Evolutionary conservation across 1,140 invertebrate genomes (phyloP), one percentile per base, ranked within the genome.

Genomic region (Coboldia fuscipes): DNA sequence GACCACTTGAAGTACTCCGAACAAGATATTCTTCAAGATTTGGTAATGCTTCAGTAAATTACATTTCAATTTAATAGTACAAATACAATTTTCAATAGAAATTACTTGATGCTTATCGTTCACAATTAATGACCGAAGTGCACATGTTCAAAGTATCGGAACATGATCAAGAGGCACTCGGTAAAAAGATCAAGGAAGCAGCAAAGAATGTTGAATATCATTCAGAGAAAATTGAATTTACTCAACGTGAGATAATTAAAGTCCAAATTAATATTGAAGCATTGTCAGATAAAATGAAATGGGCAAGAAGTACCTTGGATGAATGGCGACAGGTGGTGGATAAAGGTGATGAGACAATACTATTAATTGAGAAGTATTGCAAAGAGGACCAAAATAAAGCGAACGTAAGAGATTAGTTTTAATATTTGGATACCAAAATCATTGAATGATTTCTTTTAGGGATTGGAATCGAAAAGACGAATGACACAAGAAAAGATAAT

Each of bases 301-400:
- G 64, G 43, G 67, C 69, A n/a, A 63, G 64, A 29, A 54, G 60
- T 19, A 60, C 60, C 9, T 41, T 72, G 17, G 41, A 57, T 5
- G 57, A 62, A 12, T 69, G 62, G 63, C 62, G 66, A n/a, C 62
- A 72, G 34, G 57, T 60, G 7, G 51, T 72, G 24, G 54, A 60
- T 24, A 58, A 60, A 35, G 59, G 63, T 5, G 64, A 70, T 35
- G 62, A 65, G 24, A 61, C 65, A 26, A 66, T 61, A 40, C 48
- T 63, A 33, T 30, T 70, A 14, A 57, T 75, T 16, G 62, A 66
- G 37, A 60, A 62, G 35, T 68, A 67, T 33, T 61, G 64, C 23
- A 56, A 61, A 34, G 55, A 65, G 22, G 70, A 75, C 48, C 49
- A 63, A 15, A 61, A 63, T 37, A 61, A 60, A 30, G 66, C 64